Percentiles rank a stretch among this genome's conserved stretches.
Evolutionary conservation across 1,140 invertebrate species (phyloP).

Genomic region (Bombyx mandarina): DNA sequence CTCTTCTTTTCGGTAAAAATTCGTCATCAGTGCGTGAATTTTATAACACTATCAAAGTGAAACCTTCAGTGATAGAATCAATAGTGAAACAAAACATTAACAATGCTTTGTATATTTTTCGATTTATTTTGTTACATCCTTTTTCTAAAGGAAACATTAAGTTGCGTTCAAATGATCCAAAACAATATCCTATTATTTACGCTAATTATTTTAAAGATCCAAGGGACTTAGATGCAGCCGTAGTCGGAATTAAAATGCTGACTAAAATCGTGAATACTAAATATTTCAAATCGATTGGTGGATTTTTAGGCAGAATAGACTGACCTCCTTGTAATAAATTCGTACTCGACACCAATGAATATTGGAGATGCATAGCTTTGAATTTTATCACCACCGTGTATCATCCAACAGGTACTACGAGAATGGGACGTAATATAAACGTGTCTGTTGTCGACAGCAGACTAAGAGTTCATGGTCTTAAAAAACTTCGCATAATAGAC

Average conservation of each 20-base stretch:
- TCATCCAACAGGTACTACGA: conserved; percentile 81
- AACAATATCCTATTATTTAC: conserved; percentile 80
- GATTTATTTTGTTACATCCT: conserved; percentile 64
- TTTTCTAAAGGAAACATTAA: conserved; percentile 62
- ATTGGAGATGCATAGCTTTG: conserved; percentile 76
- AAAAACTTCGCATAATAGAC: conserved; percentile 79
- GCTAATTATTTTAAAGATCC: conserved; percentile 83
- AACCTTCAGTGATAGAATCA: conserved; percentile 33
- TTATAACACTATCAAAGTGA: conserved; percentile 33
- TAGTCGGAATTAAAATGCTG: conserved; percentile 70
- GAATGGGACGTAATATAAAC: conserved; percentile 77
- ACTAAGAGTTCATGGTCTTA: conserved; percentile 77
- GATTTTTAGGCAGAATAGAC: conserved; percentile 50
- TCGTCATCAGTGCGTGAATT: conserved; percentile 2
- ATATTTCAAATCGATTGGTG: conserved; percentile 54
- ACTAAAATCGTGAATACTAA: conserved; percentile 49
- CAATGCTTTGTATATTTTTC: conserved; percentile 43
- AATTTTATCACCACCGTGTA: conserved; percentile 74
- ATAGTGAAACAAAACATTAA: conserved; percentile 47
- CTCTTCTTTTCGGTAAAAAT: conserved; percentile 1
- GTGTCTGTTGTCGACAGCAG: conserved; percentile 77
- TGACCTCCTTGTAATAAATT: conserved; percentile 55
- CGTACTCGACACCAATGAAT: conserved; percentile 69
- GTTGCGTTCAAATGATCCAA: conserved; percentile 52
- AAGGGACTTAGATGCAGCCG: conserved; percentile 76